phyloP scores from a whole-genome alignment of 2,888 invertebrate genomes.

The Cabera pusaria region DNA sequence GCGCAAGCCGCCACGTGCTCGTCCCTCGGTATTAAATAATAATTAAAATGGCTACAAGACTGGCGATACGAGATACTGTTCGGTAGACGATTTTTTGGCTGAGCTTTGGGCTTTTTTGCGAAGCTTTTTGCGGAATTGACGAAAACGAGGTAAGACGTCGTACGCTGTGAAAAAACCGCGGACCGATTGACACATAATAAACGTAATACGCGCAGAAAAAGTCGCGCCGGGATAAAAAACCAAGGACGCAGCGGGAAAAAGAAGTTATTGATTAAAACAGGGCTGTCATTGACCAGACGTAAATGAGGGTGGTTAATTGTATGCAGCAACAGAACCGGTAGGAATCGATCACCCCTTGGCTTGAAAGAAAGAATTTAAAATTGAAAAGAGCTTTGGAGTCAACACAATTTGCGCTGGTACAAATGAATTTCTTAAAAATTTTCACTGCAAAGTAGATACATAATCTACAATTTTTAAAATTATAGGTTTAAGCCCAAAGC shows the following conservation, averaged over 20 bases:
- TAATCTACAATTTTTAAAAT: no score
- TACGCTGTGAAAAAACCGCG: constrained; percentile 54
- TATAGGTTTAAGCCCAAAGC: no score
- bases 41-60: constrained; percentile 83
- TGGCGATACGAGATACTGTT: constrained; percentile 77
- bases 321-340: constrained; percentile 68
- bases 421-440: constrained; percentile 4
- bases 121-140: constrained; percentile 72
- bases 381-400: constrained; percentile 37
- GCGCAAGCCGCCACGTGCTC: constrained; percentile 78
- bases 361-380: constrained; percentile 45
- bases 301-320: constrained; percentile 82
- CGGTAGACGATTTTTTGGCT: constrained; percentile 81
- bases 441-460: no score
- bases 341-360: constrained; percentile 55
- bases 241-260: constrained; percentile 81
- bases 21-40: constrained; percentile 83
- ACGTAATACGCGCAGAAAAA: constrained; percentile 78
- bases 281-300: constrained; percentile 82
- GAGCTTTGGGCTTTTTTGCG: constrained; percentile 77
- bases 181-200: constrained; percentile 75
- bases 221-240: constrained; percentile 80
- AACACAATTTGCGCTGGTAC: constrained; percentile 20
- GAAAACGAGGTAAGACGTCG: constrained; percentile 62
- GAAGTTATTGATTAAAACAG: constrained; percentile 83